Percentiles rank a stretch among this genome's conserved stretches.
Evolutionary conservation across 2,113 vertebrate genomes (phyloP).

Genomic region (Lepus timidus): DNA sequence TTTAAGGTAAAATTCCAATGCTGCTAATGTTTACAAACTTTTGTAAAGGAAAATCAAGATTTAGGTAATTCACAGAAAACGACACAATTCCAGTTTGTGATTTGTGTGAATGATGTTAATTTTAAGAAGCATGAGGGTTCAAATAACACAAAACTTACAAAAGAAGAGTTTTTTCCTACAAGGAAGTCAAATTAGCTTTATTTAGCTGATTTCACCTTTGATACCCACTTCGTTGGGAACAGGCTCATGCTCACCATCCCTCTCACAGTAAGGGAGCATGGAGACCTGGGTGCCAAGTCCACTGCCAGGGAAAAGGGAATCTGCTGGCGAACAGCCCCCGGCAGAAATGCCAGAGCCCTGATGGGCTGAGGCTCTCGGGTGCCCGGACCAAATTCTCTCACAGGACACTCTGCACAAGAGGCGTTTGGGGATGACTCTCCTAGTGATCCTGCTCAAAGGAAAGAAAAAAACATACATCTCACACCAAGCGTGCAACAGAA

Average conservation of each 20-base stretch:
- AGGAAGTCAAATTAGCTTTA: background rate
- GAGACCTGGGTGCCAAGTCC: background rate
- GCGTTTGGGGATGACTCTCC: background rate
- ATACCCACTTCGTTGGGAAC: background rate
- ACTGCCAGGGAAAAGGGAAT: background rate
- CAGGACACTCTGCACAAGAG: background rate
- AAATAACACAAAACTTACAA: background rate
- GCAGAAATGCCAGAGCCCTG: background rate
- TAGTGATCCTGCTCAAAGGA: background rate
- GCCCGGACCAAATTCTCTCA: constrained; percentile 51
- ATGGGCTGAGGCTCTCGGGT: background rate
- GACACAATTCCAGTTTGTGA: background rate
- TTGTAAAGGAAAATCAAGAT: background rate
- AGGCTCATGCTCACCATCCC: background rate
- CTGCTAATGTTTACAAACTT: background rate
- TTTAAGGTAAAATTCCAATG: background rate
- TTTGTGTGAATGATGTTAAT: background rate
- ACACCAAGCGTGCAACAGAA: background rate
- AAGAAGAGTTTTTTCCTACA: background rate
- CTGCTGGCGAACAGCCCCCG: background rate
- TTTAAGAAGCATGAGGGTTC: background rate
- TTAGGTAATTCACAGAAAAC: background rate
- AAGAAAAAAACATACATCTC: constrained; percentile 27
- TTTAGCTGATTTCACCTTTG: constrained; percentile 13
- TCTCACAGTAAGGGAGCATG: background rate